Conservation (phyloP, 2,113 vertebrate species). For the Zapus hudsonius region DNA sequence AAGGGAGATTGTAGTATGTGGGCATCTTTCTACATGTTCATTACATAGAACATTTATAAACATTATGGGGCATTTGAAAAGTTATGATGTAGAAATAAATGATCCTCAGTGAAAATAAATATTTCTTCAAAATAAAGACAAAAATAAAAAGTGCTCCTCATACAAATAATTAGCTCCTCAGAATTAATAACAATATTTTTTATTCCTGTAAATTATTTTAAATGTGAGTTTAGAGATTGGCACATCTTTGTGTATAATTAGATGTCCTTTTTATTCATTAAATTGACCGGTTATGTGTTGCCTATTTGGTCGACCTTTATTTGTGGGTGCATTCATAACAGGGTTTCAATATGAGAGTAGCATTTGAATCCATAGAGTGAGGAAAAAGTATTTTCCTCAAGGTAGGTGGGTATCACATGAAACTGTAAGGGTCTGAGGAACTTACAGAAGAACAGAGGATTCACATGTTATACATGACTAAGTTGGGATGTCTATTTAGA, state of each 20-base stretch:
- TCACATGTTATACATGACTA: not conserved
- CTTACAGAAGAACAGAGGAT: not conserved
- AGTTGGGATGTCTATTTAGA: not conserved
- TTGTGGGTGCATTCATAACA: not conserved
- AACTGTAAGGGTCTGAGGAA: not conserved
- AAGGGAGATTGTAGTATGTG: not conserved
- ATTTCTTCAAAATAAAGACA: constrained; percentile 12
- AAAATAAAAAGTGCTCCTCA: not conserved
- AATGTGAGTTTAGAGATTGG: not conserved
- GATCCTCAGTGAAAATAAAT: not conserved
- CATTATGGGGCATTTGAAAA: not conserved
- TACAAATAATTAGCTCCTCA: not conserved
- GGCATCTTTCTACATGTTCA: not conserved
- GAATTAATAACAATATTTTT: not conserved
- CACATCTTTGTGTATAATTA: not conserved
- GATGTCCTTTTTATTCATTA: not conserved
- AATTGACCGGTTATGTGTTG: not conserved
- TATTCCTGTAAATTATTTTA: not conserved
- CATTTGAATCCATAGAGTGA: not conserved
- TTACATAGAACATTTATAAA: constrained; percentile 1
- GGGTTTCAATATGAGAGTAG: not conserved
- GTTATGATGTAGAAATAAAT: not conserved
- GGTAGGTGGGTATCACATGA: not conserved
- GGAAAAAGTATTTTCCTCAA: not conserved
- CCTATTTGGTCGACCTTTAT: not conserved